Base-by-base conservation (phyloP, 2,888 invertebrate species). In the Marronus borbonicus region DNA sequence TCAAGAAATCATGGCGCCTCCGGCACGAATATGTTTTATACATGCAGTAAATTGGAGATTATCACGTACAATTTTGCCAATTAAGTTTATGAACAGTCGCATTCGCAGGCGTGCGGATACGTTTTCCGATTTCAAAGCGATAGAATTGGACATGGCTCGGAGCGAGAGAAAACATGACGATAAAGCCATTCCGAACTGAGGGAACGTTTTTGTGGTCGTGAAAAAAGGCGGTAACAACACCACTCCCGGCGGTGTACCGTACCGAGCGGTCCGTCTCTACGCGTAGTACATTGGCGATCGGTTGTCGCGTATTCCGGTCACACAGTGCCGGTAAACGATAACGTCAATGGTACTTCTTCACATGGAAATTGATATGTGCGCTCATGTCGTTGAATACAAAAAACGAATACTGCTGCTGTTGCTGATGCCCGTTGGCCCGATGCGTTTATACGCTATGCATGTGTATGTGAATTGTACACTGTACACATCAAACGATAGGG, bases 341-440 rank as follows among this genome's bases (percentile, higher is more conserved):
- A 74, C 72, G 72, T 74, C 72, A 74, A 74, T 62, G 60, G 72
- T 44, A 74, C 72, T 74, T 60, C 72, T 74, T 74, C 60, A 60
- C 72, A 74, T 74, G 72, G 60, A 74, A 74, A 74, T 74, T 74
- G 72, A 74, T 74, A 74, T 74, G 60, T 74, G 60, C 60, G 72
- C 17, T 24, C 44, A 60, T 60, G 60, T 49, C 72, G 12, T 28
- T 74, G 72, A 74, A 74, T 74, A 74, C 72, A 58, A 60, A 60
- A 74, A 60, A 28, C 28, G 44, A 44, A 8, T 44, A 39, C 39
- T 7, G 39, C 17, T 65, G 65, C 39, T 14, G 14, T 31, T 39
- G 50, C 62, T 31, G 31, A 36, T 36, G 62, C 62, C n/a, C 31
- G 62, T 62, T 62, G 10, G 68, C 68, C 50, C 49, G 68, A 28